phyloP scores from a whole-genome alignment of 2,888 invertebrate species.

The Dilophus febrilis region DNA sequence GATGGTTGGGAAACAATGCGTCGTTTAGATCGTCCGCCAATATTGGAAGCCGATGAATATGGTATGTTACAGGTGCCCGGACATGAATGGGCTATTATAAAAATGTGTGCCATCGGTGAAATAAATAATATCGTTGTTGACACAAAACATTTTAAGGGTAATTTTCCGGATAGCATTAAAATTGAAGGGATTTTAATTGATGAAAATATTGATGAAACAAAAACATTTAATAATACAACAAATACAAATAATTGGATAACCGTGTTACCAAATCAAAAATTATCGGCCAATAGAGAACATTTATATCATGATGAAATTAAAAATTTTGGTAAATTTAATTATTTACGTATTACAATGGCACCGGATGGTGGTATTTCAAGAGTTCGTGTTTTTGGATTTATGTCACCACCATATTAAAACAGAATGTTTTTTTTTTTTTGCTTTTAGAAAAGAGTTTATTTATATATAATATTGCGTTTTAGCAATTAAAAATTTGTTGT shows the following conservation, averaged over 20 bases:
- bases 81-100: slow-evolving; percentile 44
- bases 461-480: no score
- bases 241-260: slow-evolving; percentile 3
- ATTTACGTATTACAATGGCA: slow-evolving; percentile 39
- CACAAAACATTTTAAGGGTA: slow-evolving; percentile 45
- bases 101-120: slow-evolving; percentile 35
- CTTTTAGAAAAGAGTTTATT: no score
- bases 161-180: slow-evolving; percentile 42
- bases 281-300: slow-evolving; percentile 35
- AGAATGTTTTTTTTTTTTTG: no score
- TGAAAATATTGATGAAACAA: no score
- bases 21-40: slow-evolving; percentile 38
- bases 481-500: no score
- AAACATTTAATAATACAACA: slow-evolving; percentile 14
- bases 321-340: slow-evolving; percentile 30
- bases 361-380: slow-evolving; percentile 48
- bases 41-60: slow-evolving; percentile 34
- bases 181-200: slow-evolving; percentile 33
- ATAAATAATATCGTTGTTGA: slow-evolving; percentile 37
- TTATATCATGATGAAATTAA: slow-evolving; percentile 27
- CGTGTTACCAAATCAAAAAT: slow-evolving; percentile 22
- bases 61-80: slow-evolving; percentile 41
- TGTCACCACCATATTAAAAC: no score
- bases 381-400: slow-evolving; percentile 29
- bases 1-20: slow-evolving; percentile 53